Conservation (phyloP, 2,113 vertebrate species). For the Perca schrenkii region DNA sequence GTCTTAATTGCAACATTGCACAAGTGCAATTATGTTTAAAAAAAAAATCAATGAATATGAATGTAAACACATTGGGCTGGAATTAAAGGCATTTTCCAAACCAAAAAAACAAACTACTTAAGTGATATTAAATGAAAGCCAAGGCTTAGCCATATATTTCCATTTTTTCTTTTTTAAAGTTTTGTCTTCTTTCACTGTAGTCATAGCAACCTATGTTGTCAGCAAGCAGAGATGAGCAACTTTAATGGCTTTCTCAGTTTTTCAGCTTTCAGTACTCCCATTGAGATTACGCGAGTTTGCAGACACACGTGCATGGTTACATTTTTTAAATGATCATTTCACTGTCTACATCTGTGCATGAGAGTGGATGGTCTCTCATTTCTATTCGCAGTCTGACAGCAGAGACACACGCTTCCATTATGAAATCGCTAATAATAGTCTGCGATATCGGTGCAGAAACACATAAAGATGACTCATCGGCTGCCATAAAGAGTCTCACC, state of each 20-base stretch:
- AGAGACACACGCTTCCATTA: conserved; percentile 38
- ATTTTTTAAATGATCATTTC: conserved; percentile 11
- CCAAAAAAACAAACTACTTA: conserved; percentile 16
- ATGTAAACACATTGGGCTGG: conserved; percentile 1
- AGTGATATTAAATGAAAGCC: conserved; percentile 27
- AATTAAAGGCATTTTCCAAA: conserved; percentile 16
- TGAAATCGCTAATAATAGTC: conserved; percentile 55
- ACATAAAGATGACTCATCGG: conserved; percentile 67
- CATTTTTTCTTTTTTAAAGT: neutral
- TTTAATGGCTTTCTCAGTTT: conserved; percentile 35
- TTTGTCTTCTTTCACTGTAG: neutral
- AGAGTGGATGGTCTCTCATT: conserved; percentile 11
- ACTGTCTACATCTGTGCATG: neutral
- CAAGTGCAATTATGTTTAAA: neutral
- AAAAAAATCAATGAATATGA: conserved; percentile 5
- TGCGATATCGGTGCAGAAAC: conserved; percentile 25
- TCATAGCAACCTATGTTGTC: conserved; percentile 32
- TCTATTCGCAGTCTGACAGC: conserved; percentile 25
- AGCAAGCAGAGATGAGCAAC: conserved; percentile 7
- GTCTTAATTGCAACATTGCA: neutral
- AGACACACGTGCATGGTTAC: conserved; percentile 1
- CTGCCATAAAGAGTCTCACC: conserved; percentile 61
- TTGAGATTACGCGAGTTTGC: conserved; percentile 3
- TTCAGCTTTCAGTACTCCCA: conserved; percentile 20
- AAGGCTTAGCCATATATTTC: neutral